A percentile compares a stretch with the other conserved stretches of the same genome.
Conservation (phyloP, 2,113 vertebrate species). For the Xenopus laevis region DNA sequence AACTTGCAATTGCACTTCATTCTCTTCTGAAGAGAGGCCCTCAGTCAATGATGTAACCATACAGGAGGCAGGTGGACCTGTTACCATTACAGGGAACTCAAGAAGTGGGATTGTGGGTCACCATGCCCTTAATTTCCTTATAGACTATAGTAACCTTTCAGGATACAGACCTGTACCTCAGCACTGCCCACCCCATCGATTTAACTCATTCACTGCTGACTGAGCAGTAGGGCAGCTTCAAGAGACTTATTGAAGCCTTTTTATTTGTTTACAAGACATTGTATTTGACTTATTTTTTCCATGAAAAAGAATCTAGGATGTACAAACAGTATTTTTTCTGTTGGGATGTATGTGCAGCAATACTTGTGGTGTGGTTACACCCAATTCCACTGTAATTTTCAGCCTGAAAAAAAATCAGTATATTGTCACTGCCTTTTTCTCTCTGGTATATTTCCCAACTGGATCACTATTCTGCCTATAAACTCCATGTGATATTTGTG, state of each 20-base stretch:
- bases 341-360: slow-evolving; percentile 19
- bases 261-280: slow-evolving; percentile 29
- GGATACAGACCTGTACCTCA: not conserved
- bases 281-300: slow-evolving; percentile 35
- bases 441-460: not conserved
- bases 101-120: too few relatives aligned
- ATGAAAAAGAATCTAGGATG: slow-evolving; percentile 35
- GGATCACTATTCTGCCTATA: not conserved
- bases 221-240: not conserved
- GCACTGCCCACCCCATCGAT: not conserved
- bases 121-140: too few relatives aligned
- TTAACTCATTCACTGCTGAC: not conserved
- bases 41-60: not conserved
- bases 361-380: slow-evolving; percentile 13
- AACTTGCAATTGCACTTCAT: slow-evolving; percentile 47
- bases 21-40: not conserved
- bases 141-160: not conserved
- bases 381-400: not conserved
- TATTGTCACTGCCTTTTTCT: slow-evolving; percentile 21
- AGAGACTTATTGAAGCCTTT: not conserved
- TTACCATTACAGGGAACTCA: too few relatives aligned
- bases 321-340: slow-evolving; percentile 39
- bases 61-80: not conserved
- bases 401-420: not conserved
- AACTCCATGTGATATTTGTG: not conserved